These are phyloP conservation scores for Parazoanthus atlanticus DNA, from an alignment of 92 coral and sea anemone species.

Conservation along the genomic window DNA sequence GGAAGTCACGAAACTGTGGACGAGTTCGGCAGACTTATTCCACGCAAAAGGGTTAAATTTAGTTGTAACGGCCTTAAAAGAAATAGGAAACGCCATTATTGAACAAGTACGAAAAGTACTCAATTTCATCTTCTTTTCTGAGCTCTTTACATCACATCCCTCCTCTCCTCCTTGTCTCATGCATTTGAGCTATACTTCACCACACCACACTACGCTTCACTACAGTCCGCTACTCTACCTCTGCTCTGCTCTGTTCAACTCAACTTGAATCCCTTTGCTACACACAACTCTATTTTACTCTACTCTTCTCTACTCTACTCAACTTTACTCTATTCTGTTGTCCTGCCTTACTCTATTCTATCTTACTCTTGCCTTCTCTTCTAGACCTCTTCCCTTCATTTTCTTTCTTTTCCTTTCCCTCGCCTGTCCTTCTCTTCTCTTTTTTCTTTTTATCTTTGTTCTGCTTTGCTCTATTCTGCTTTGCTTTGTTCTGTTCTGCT, in stretches of 20 bases:
- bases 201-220: neutral
- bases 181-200: neutral
- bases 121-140: neutral
- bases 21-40: constrained; percentile 43
- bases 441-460: neutral
- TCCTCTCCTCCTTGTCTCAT: neutral
- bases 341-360: neutral
- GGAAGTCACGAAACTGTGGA: constrained; percentile 39
- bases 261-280: neutral
- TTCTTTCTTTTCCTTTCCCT: too few species aligned
- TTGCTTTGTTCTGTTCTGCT: neutral
- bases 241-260: neutral
- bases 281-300: neutral
- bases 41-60: constrained; percentile 34
- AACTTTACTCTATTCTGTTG: neutral
- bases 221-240: neutral
- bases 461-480: neutral
- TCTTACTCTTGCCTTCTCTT: neutral
- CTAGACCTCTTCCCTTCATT: neutral
- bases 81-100: neutral
- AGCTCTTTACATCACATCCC: too few species aligned
- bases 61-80: constrained; percentile 44
- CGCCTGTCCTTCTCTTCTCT: neutral
- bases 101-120: neutral
- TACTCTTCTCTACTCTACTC: neutral